Base-by-base conservation (phyloP, 1,140 invertebrate genomes). In the Trichonephila clavata region DNA sequence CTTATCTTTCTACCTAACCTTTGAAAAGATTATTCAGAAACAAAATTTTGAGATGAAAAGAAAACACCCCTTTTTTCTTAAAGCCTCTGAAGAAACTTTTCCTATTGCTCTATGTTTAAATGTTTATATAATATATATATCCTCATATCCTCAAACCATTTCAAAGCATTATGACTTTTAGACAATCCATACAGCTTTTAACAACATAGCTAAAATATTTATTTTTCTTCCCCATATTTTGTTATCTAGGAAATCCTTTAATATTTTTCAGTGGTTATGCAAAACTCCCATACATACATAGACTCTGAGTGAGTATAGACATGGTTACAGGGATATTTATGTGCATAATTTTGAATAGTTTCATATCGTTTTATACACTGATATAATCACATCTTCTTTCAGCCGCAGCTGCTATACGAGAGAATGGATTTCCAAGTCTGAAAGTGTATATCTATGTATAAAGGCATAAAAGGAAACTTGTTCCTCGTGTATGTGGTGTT, bases 341-440 rank as follows among this genome's bases (percentile, higher is more conserved):
- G 59, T 39, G 61, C 84, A 61, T 86, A 86, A 50, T 50, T 27
- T 57, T 63, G 27, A 61, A 24, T 39, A n/a, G 60, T 21, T 65
- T 39, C 21, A 63, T 63, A 61, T 60, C 59, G 61, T 86, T 86
- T 24, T 32, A 86, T 86, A 8, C 84, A 86, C 20, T 13, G 57
- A 57, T 77, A 77, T 39, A 77, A 77, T 77, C 71, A 16, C 27
- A 77, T 77, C 21, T 77, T 6, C 71, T 24, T 77, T 77, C 24
- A 77, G 63, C 87, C 87, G 13, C 87, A 77, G 57, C 43, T 77
- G 20, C 63, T 59, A 39, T 13, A 71, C 14, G 6, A 59, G 43
- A 2, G 65, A 77, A 71, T 71, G 65, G 57, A 77, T 89, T 89
- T 77, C 13, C 24, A 7, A 68, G 24, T 68, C 32, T 27, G 39